phyloP scores from a whole-genome alignment of 2,888 invertebrate genomes.

The Eubasilissa splendida region DNA sequence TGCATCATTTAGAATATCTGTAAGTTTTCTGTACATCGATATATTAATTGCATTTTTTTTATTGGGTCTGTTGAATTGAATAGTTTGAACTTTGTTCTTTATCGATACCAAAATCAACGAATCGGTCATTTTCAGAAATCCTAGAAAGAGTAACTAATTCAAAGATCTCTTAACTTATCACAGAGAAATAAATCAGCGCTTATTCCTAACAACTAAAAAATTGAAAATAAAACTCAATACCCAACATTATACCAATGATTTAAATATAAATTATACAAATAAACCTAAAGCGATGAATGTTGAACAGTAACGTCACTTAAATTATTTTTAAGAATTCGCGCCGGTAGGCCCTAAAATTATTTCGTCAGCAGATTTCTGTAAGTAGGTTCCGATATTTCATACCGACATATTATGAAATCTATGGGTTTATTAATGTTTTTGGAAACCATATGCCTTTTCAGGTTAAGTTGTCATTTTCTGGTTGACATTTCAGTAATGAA shows the following conservation, averaged over 20 bases:
- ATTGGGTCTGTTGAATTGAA: conserved; percentile 82
- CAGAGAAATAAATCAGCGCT: not conserved
- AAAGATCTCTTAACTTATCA: too few species aligned
- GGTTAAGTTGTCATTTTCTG: conserved; percentile 31
- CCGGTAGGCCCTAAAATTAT: not conserved
- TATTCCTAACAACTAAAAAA: too few species aligned
- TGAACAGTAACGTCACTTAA: not conserved
- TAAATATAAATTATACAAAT: too few species aligned
- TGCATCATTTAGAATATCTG: conserved; percentile 78
- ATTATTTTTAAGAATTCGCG: conserved; percentile 1
- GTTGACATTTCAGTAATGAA: conserved; percentile 28
- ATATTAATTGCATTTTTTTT: conserved; percentile 86
- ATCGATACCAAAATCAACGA: conserved; percentile 51
- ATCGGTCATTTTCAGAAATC: conserved; percentile 40
- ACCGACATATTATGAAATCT: too few species aligned
- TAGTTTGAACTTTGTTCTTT: conserved; percentile 62
- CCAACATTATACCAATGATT: too few species aligned
- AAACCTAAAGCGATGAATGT: too few species aligned
- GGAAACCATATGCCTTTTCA: not conserved
- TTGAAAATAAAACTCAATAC: too few species aligned
- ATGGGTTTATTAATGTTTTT: too few species aligned
- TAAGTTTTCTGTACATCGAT: conserved; percentile 79
- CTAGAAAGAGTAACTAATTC: not conserved
- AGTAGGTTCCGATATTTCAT: not conserved
- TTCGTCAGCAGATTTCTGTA: not conserved